phyloP scores from a whole-genome alignment of 2,797 vertebrate species.

The Hydrocynus forskahlii region DNA sequence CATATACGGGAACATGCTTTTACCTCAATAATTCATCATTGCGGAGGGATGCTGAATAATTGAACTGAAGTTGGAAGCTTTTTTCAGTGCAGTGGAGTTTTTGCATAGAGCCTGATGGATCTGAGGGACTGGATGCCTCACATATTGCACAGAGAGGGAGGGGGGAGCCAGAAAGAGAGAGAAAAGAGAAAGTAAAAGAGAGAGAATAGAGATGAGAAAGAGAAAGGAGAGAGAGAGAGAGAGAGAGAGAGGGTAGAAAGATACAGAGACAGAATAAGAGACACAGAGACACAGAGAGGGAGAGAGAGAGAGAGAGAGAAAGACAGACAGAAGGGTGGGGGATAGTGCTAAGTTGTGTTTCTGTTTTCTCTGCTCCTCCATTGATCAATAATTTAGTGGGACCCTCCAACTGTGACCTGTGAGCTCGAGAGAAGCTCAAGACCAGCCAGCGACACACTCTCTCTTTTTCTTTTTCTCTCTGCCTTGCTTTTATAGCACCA shows the following conservation, averaged over 20 bases:
- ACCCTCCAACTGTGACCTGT: slow-evolving; percentile 78
- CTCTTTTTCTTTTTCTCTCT: slow-evolving; percentile 49
- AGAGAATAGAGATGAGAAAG: slow-evolving; percentile 17
- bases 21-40: slow-evolving; percentile 86
- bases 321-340: slow-evolving; percentile 50
- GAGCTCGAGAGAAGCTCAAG: slow-evolving; percentile 70
- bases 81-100: slow-evolving; percentile 82
- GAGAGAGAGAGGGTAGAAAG: background rate
- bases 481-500: slow-evolving; percentile 54
- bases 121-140: slow-evolving; percentile 76
- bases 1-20: slow-evolving; percentile 84
- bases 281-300: background rate
- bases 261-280: background rate
- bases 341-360: slow-evolving; percentile 85
- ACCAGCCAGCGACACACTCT: slow-evolving; percentile 65
- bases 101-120: slow-evolving; percentile 83
- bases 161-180: slow-evolving; percentile 23
- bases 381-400: slow-evolving; percentile 84
- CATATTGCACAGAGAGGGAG: slow-evolving; percentile 77
- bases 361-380: slow-evolving; percentile 79
- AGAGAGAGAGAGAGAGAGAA: background rate
- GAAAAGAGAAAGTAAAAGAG: background rate
- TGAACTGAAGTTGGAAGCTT: slow-evolving; percentile 86
- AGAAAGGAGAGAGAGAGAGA: slow-evolving; percentile 8
- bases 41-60: slow-evolving; percentile 86